Evolutionary conservation across 2,888 invertebrate genomes (phyloP).

Genomic region (Tipula confusa): DNA sequence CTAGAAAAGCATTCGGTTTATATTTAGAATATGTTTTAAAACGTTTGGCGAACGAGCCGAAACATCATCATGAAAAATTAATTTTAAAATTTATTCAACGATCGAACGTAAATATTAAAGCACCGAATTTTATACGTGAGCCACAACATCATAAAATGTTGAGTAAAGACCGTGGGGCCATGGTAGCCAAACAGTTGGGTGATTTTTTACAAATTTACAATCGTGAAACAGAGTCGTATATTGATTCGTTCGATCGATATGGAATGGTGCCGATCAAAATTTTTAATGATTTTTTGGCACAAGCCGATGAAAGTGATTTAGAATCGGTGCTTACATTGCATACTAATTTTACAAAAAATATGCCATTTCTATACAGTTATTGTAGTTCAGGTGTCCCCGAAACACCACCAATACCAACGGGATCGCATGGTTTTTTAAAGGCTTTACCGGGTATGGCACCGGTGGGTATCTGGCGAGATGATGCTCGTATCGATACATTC

Average conservation of each 20-base stretch:
- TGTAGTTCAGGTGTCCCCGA: constrained; percentile 44
- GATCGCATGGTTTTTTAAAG: constrained; percentile 47
- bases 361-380: constrained; percentile 48
- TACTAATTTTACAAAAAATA: constrained; percentile 47
- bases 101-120: constrained; percentile 64
- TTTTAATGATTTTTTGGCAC: constrained; percentile 58
- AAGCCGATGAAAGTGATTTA: constrained; percentile 51
- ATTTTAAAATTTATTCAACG: constrained; percentile 72
- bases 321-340: constrained; percentile 47
- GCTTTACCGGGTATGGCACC: constrained; percentile 47
- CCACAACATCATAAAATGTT: constrained; percentile 57
- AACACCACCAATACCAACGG: constrained; percentile 49
- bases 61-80: constrained; percentile 52
- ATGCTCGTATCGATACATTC: constrained; percentile 36
- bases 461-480: constrained; percentile 34
- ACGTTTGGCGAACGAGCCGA: constrained; percentile 55
- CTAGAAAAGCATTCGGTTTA: constrained; percentile 71
- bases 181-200: constrained; percentile 77
- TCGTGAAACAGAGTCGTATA: constrained; percentile 73
- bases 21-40: constrained; percentile 71
- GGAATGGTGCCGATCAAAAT: constrained; percentile 52
- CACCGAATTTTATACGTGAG: constrained; percentile 62
- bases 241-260: constrained; percentile 64
- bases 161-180: constrained; percentile 76
- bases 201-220: constrained; percentile 81